Percentiles rank a stretch among this genome's conserved stretches.
Conservation (phyloP, 2,797 vertebrate genomes). For the Lerista edwardsae region DNA sequence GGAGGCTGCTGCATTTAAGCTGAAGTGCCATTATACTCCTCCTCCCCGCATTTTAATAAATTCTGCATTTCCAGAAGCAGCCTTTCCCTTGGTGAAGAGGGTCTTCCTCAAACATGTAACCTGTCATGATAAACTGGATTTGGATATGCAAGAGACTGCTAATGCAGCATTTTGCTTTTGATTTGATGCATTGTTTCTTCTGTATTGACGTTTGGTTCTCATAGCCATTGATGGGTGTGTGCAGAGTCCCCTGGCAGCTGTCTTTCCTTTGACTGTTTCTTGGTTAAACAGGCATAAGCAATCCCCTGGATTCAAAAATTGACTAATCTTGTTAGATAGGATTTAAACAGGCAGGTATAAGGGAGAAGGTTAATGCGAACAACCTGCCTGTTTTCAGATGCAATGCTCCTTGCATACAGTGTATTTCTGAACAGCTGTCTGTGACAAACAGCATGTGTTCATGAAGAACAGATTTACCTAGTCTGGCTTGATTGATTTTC, state of each 20-base stretch:
- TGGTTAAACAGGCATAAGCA: background rate
- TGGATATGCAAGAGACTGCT: background rate
- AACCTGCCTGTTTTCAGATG: background rate
- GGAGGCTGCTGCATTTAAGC: background rate
- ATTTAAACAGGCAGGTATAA: background rate
- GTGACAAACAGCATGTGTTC: slow-evolving; percentile 9
- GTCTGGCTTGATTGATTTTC: slow-evolving; percentile 10
- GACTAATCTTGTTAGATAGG: background rate
- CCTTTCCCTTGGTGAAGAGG: background rate
- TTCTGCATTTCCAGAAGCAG: background rate
- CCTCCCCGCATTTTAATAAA: background rate
- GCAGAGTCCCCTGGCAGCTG: background rate
- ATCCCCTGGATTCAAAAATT: background rate
- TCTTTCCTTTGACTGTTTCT: background rate
- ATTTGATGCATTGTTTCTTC: no score
- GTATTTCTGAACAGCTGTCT: background rate
- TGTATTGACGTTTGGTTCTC: background rate
- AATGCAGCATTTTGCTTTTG: background rate
- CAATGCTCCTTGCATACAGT: background rate
- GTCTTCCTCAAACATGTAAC: background rate
- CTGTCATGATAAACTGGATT: background rate
- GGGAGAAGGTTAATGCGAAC: slow-evolving; percentile 9
- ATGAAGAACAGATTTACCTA: background rate
- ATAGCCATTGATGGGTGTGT: background rate
- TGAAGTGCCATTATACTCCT: background rate